Conservation (phyloP, 2,113 vertebrate species). For the Dermatemys mawii region DNA sequence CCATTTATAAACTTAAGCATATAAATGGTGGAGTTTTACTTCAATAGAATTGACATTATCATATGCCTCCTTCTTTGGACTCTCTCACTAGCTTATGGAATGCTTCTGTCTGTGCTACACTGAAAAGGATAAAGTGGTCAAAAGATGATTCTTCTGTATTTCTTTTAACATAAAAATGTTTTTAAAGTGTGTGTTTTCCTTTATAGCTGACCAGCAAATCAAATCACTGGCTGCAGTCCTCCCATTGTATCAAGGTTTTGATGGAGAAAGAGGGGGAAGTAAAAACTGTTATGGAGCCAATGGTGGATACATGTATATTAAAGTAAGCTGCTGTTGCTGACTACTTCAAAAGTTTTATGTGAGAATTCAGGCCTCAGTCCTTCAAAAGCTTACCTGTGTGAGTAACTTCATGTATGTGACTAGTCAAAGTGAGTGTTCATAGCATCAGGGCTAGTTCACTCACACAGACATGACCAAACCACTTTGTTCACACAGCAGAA, state of each 20-base stretch:
- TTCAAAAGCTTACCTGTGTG: background rate
- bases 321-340: slow-evolving; percentile 75
- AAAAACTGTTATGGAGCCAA: slow-evolving; percentile 91
- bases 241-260: slow-evolving; percentile 81
- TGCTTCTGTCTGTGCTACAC: background rate
- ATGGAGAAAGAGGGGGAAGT: slow-evolving; percentile 82
- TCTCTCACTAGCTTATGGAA: background rate
- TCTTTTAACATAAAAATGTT: background rate
- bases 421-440: background rate
- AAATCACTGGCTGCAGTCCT: slow-evolving; percentile 87
- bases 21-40: background rate
- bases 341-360: background rate
- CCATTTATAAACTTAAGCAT: background rate
- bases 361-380: background rate
- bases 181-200: background rate
- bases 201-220: slow-evolving; percentile 83
- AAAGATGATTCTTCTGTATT: background rate
- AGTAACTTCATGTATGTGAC: background rate
- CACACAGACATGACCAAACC: background rate
- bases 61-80: background rate
- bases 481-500: background rate
- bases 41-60: background rate
- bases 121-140: background rate
- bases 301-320: slow-evolving; percentile 77
- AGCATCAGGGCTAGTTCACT: background rate